phyloP scores from a whole-genome alignment of 2,113 vertebrate genomes.

The Campylorhamphus procurvoides region DNA sequence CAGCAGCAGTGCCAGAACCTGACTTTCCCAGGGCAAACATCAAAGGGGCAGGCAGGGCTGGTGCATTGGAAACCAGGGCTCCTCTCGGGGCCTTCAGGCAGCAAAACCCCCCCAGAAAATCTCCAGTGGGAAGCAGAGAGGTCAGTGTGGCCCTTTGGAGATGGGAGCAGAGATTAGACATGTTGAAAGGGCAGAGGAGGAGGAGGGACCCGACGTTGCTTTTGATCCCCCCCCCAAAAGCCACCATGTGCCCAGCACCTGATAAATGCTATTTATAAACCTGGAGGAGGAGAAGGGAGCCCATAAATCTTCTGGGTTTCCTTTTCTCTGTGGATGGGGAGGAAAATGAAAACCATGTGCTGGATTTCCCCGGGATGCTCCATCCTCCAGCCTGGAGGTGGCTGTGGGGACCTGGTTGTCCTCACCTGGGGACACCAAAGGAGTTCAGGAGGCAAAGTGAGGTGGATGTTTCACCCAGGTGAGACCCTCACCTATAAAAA shows the following conservation, averaged over 20 bases:
- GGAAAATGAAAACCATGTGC: slow-evolving; percentile 78
- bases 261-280: slow-evolving; percentile 76
- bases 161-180: slow-evolving; percentile 74
- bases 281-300: slow-evolving; percentile 44
- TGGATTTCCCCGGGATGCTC: neutral
- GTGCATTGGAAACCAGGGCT: neutral
- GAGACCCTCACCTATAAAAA: neutral
- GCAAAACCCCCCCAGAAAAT: neutral
- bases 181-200: slow-evolving; percentile 77
- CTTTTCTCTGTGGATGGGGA: slow-evolving; percentile 59
- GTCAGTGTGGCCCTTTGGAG: slow-evolving; percentile 56
- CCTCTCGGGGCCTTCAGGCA: neutral
- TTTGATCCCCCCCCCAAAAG: slow-evolving; percentile 74
- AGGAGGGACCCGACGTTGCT: slow-evolving; percentile 50
- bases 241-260: slow-evolving; percentile 82
- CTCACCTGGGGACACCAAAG: accelerated
- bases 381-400: neutral
- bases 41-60: slow-evolving; percentile 2
- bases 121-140: slow-evolving; percentile 37
- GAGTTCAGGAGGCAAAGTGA: neutral
- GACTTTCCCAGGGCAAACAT: neutral
- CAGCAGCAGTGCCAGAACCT: accelerated
- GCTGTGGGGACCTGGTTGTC: neutral
- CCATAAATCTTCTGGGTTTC: slow-evolving; percentile 80
- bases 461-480: neutral